Conservation (phyloP, 2,888 invertebrate genomes). For the Agelastica alni region DNA sequence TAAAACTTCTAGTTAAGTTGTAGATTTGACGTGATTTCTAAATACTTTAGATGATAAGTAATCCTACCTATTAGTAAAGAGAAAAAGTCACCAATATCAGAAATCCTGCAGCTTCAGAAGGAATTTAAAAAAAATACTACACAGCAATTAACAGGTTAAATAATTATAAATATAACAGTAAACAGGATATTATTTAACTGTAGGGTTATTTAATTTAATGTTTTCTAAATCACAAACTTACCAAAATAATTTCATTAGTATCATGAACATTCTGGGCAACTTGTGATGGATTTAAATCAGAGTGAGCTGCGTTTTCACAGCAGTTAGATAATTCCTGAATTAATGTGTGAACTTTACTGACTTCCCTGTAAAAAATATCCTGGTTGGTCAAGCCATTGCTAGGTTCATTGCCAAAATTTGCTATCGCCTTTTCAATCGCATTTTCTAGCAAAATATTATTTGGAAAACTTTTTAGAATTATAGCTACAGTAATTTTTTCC, state of each 20-base stretch:
- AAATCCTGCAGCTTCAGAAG: too few species aligned
- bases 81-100: too few species aligned
- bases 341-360: conserved; percentile 69
- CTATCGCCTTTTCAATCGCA: conserved; percentile 62
- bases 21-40: too few species aligned
- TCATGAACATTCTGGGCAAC: conserved; percentile 61
- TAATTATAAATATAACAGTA: too few species aligned
- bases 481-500: conserved; percentile 79
- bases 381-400: conserved; percentile 65
- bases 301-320: conserved; percentile 64
- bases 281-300: conserved; percentile 63
- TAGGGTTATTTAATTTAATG: too few species aligned
- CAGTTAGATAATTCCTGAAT: conserved; percentile 65
- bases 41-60: too few species aligned
- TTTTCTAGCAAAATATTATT: conserved; percentile 61
- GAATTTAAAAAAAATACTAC: too few species aligned
- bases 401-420: conserved; percentile 54
- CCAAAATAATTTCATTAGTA: conserved; percentile 64
- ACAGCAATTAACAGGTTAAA: too few species aligned
- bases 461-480: conserved; percentile 69
- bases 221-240: conserved; percentile 42
- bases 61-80: too few species aligned
- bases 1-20: too few species aligned
- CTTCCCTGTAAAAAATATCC: conserved; percentile 76
- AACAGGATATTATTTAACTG: too few species aligned